A percentile compares a stretch with the other conserved stretches of the same genome.
phyloP scores from a whole-genome alignment of 2,797 vertebrate genomes.

The Centroberyx gerrardi region DNA sequence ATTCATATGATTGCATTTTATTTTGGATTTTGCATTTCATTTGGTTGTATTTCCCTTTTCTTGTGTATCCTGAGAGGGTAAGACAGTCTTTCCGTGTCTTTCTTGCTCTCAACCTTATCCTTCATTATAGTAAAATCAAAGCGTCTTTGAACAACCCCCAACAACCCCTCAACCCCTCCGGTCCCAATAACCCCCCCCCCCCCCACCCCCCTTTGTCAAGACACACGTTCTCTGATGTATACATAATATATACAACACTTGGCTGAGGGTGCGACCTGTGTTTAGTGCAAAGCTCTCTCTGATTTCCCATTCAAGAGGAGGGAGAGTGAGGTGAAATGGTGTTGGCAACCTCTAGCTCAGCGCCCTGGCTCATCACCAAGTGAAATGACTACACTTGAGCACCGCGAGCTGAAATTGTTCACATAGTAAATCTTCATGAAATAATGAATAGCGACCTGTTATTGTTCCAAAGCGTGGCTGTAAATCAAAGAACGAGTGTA shows the following conservation, averaged over 20 bases:
- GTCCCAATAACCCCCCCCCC: constrained; percentile 1
- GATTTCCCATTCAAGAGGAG: constrained; percentile 51
- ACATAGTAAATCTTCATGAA: constrained; percentile 68
- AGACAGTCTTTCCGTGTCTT: not conserved
- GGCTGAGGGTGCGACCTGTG: constrained; percentile 35
- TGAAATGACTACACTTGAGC: constrained; percentile 51
- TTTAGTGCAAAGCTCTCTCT: constrained; percentile 31
- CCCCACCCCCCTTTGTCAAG: constrained; percentile 16
- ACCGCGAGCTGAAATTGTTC: constrained; percentile 49
- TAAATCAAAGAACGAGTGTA: constrained; percentile 64
- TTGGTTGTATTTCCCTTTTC: not conserved
- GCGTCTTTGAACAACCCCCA: constrained; percentile 54
- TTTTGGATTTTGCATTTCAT: not conserved
- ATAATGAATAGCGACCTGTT: constrained; percentile 66
- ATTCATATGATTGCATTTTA: not conserved
- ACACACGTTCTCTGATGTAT: constrained; percentile 51
- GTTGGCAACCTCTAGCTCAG: constrained; percentile 47
- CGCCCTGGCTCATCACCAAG: constrained; percentile 70
- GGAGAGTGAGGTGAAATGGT: constrained; percentile 40
- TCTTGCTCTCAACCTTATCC: constrained; percentile 23
- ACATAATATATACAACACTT: constrained; percentile 59
- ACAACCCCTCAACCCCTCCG: constrained; percentile 13
- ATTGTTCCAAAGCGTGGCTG: constrained; percentile 45
- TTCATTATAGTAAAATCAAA: constrained; percentile 49
- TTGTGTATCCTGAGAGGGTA: constrained; percentile 20